Conservation (phyloP, 2,888 invertebrate species). For the Rhagonycha fulva region DNA sequence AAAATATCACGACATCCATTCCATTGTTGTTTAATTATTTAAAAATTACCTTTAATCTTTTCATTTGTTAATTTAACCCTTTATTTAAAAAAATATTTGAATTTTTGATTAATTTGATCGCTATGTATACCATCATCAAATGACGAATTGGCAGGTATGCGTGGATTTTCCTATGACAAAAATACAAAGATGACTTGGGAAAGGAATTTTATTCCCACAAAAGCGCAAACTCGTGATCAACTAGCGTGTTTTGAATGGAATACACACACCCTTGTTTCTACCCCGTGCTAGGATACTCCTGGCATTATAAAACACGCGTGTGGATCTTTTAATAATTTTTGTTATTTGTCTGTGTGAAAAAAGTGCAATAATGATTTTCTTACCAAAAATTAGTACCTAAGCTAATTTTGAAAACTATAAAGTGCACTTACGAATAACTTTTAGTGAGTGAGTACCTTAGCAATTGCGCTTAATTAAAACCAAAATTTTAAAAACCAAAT, state of each 20-base stretch:
- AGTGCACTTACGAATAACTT: background rate
- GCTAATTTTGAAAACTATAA: background rate
- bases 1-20: too few species aligned
- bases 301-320: conserved; percentile 29
- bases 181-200: conserved; percentile 7
- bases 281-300: conserved; percentile 32
- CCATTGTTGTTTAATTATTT: too few species aligned
- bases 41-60: background rate
- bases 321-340: conserved; percentile 15
- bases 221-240: conserved; percentile 43
- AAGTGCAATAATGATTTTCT: background rate
- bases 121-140: background rate
- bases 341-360: conserved; percentile 5
- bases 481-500: background rate
- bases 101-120: background rate
- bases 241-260: conserved; percentile 46
- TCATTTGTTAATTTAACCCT: background rate
- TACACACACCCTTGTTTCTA: conserved; percentile 48
- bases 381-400: background rate
- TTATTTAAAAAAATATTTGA: background rate
- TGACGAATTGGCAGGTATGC: background rate
- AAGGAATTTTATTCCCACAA: conserved; percentile 20
- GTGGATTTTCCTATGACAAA: conserved; percentile 20
- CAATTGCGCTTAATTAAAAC: background rate
- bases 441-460: background rate